phyloP scores from a whole-genome alignment of 2,113 vertebrate genomes.

The Mustela nigripes region DNA sequence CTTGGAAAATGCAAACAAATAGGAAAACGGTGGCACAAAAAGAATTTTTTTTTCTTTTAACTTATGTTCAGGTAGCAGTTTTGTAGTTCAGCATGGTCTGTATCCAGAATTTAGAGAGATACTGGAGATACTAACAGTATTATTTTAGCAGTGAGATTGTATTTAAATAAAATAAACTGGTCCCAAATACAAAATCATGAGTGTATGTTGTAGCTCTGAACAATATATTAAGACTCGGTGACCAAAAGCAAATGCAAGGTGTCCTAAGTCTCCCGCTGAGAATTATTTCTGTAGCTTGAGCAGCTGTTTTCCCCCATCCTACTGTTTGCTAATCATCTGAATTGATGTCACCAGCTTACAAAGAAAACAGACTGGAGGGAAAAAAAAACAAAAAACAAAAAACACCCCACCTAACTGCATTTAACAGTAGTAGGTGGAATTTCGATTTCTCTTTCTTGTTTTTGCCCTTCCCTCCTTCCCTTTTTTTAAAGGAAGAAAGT shows the following conservation, averaged over 20 bases:
- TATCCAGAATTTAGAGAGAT: constrained; percentile 6
- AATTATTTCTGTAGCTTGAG: constrained; percentile 34
- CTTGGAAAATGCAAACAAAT: constrained; percentile 55
- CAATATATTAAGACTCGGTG: neutral
- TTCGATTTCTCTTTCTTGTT: neutral
- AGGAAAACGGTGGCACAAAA: constrained; percentile 8
- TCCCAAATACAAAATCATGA: constrained; percentile 38
- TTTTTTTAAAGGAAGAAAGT: constrained; percentile 4
- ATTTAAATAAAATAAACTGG: constrained; percentile 61
- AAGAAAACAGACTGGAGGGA: neutral
- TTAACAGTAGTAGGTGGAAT: constrained; percentile 7
- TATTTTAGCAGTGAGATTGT: constrained; percentile 38
- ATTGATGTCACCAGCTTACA: constrained; percentile 46
- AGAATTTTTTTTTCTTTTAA: neutral
- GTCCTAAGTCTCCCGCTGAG: neutral
- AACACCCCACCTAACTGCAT: neutral
- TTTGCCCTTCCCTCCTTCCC: neutral
- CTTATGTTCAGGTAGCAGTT: neutral
- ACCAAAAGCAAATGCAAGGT: constrained; percentile 28
- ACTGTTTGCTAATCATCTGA: constrained; percentile 22
- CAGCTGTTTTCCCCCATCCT: neutral
- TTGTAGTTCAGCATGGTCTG: neutral
- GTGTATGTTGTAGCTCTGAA: neutral
- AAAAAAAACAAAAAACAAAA: neutral
- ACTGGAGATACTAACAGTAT: neutral